phyloP scores from a whole-genome alignment of 1,140 invertebrate genomes.

The Bombus polaris region DNA sequence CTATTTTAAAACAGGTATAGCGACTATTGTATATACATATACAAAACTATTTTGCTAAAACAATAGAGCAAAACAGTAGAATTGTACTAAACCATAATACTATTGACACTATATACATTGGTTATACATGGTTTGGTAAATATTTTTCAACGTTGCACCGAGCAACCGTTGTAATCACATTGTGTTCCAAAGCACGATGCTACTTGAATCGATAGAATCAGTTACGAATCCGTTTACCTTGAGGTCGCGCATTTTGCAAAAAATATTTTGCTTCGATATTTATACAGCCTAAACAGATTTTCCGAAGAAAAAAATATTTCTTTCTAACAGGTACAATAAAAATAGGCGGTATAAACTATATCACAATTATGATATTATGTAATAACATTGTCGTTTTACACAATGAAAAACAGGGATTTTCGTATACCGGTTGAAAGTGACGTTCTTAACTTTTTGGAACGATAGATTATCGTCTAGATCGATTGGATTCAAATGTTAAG shows the following conservation, averaged over 20 bases:
- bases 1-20: background rate
- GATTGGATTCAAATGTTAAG: background rate
- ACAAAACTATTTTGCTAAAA: background rate
- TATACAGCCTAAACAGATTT: background rate
- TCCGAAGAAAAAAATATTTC: background rate
- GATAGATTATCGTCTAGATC: background rate
- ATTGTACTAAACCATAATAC: background rate
- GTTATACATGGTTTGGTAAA: constrained; percentile 7
- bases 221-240: background rate
- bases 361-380: no score
- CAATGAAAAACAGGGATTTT: background rate
- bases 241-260: background rate
- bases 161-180: background rate
- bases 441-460: background rate
- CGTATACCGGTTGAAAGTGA: background rate
- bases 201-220: background rate
- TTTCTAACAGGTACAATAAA: background rate
- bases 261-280: background rate
- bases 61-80: background rate
- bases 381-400: background rate
- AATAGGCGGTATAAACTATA: background rate
- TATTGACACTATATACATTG: background rate
- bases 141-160: constrained; percentile 5
- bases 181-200: background rate
- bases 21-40: background rate